Evolutionary conservation across 2,797 vertebrate genomes (phyloP), one percentile per base, ranked within the genome.

Genomic region (Lithobates pipiens): DNA sequence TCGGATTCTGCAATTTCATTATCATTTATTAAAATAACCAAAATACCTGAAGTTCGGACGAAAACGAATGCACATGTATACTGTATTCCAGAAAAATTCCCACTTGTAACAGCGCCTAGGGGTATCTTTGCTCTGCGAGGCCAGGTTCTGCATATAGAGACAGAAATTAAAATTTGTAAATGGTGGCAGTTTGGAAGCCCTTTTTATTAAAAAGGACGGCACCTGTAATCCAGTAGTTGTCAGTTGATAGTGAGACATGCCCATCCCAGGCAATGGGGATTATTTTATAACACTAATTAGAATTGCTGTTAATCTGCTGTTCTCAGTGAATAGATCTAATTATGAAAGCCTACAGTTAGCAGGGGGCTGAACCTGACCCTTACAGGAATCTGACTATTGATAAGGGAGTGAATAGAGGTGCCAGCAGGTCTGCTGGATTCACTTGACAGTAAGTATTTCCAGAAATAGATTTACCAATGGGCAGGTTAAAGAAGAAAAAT

Each of bases 321-420:
- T 46, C 71, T 42, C 67, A 27, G 70, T 50, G 72, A 74, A 75
- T 85, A 36, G 67, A 75, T 65, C 63, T 54, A 44, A 61, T 71
- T 82, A 61, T 86, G 78, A 86, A 86, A 70, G 21, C n/a, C 67
- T 63, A 21, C 29, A 71, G 79, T 57, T 77, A 82, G 73, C 73
- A 76, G 65, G 67, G 73, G 72, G 78, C 11, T 76, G 73, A 21
- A 63, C 27, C 50, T 57, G 39, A 4, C 11, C 44, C 44, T 46
- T 75, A 57, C 15, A 67, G 72, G 13, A 68, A 16, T 29, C 32
- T 39, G 61, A 16, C 29, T 63, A 46, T 27, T 75, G 63, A 61
- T 69, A 85, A 68, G 21, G 11, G 54, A 57, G 18, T 71, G 85
- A 76, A 77, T 63, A 25, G 44, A 71, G 78, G 78, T 71, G 85